phyloP scores from a whole-genome alignment of 2,797 vertebrate species.

The Chaetodon trifasciatus region DNA sequence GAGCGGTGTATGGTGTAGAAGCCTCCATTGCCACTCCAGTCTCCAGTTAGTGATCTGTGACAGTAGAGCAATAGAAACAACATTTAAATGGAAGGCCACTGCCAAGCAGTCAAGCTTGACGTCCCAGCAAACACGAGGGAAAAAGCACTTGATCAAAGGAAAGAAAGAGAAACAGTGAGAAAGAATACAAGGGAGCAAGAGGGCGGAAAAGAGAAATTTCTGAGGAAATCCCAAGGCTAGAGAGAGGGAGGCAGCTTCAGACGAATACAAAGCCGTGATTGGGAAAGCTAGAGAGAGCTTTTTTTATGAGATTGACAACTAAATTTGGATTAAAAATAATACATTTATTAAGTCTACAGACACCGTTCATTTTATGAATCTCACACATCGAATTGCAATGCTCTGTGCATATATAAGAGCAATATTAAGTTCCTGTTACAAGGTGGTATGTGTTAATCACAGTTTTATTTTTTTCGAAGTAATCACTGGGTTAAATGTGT shows the following conservation, averaged over 20 bases:
- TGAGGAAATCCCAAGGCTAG: slow-evolving; percentile 50
- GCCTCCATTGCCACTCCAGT: slow-evolving; percentile 50
- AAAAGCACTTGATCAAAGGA: slow-evolving; percentile 62
- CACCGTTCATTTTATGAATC: background rate
- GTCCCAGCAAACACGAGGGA: slow-evolving; percentile 37
- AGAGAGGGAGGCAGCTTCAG: slow-evolving; percentile 20
- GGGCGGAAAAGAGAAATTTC: slow-evolving; percentile 49
- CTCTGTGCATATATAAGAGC: background rate
- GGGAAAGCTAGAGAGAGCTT: slow-evolving; percentile 3
- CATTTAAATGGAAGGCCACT: slow-evolving; percentile 67
- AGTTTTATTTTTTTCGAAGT: background rate
- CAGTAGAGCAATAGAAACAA: slow-evolving; percentile 67
- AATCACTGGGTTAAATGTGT: background rate
- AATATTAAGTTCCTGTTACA: background rate
- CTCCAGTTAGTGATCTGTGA: slow-evolving; percentile 72
- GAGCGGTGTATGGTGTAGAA: slow-evolving; percentile 42
- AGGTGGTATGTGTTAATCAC: slow-evolving; percentile 6
- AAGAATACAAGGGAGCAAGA: slow-evolving; percentile 27
- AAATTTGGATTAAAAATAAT: background rate
- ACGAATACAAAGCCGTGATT: slow-evolving; percentile 45
- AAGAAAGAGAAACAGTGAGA: slow-evolving; percentile 37
- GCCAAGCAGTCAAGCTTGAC: slow-evolving; percentile 63
- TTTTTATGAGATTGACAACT: slow-evolving; percentile 27
- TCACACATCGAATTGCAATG: background rate
- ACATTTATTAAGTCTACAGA: background rate